Conservation (phyloP, 2,113 vertebrate genomes). For the Scalopus aquaticus region DNA sequence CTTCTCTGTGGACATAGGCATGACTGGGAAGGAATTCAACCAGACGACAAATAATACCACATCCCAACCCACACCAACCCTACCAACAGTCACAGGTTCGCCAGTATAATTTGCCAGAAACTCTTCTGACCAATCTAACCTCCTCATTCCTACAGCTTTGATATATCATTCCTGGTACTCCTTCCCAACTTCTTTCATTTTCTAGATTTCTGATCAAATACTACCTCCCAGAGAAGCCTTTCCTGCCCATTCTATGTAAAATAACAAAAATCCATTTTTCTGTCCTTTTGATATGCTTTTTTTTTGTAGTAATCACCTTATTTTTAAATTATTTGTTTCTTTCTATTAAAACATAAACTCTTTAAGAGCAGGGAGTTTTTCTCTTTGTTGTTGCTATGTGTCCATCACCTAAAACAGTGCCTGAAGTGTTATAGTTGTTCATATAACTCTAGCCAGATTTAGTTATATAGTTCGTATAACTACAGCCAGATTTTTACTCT, state of each 20-base stretch:
- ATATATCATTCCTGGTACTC: not conserved
- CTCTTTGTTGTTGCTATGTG: not conserved
- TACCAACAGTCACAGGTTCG: not conserved
- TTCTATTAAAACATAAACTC: not conserved
- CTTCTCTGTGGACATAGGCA: not conserved
- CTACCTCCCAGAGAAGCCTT: not conserved
- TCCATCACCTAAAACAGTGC: not conserved
- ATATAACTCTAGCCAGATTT: no score
- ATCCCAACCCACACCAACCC: not conserved
- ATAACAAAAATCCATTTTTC: not conserved
- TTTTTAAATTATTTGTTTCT: slow-evolving; percentile 31
- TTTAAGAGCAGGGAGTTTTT: not conserved
- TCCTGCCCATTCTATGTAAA: not conserved
- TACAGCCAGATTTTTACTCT: no score
- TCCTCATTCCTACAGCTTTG: not conserved
- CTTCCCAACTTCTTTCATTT: not conserved
- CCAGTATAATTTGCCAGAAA: not conserved
- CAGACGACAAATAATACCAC: not conserved
- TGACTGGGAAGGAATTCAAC: not conserved
- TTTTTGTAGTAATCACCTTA: not conserved
- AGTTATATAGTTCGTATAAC: no score
- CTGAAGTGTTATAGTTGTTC: not conserved
- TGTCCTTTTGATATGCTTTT: not conserved
- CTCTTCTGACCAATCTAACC: not conserved
- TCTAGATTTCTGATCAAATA: not conserved